A percentile compares a stretch with the other conserved stretches of the same genome.
Evolutionary conservation across 2,113 vertebrate genomes (phyloP).

Genomic region (Carettochelys insculpta): DNA sequence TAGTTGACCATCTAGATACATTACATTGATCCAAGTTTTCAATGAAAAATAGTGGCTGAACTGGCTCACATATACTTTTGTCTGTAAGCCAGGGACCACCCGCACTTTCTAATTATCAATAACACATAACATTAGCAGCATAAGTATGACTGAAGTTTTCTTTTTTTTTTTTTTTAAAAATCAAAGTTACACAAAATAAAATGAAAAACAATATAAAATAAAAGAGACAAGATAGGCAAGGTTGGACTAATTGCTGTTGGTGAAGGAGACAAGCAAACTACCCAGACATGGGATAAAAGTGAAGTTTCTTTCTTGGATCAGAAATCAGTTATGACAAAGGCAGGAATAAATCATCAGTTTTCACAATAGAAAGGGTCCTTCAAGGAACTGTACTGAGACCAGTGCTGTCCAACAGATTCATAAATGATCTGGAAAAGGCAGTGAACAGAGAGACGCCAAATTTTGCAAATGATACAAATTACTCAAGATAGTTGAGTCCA

Average conservation of each 20-base stretch:
- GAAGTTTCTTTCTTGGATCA: neutral
- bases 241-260: neutral
- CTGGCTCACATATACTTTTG: slow-evolving; percentile 62
- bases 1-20: slow-evolving; percentile 48
- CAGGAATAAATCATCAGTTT: neutral
- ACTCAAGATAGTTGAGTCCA: neutral
- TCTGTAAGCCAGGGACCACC: slow-evolving; percentile 47
- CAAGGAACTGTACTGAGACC: neutral
- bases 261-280: neutral
- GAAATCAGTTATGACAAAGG: neutral
- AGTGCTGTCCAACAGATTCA: neutral
- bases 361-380: neutral
- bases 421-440: neutral
- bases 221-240: neutral
- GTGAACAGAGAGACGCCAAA: neutral
- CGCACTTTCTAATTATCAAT: neutral
- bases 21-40: slow-evolving; percentile 16
- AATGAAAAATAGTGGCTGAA: slow-evolving; percentile 46
- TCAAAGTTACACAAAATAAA: neutral
- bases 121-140: neutral
- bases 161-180: neutral
- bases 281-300: neutral
- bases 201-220: neutral
- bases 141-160: too few relatives aligned
- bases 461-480: neutral